Percentiles rank a stretch among this genome's conserved stretches.
These are phyloP conservation scores for Drosophila ironensis DNA, from an alignment of 1,140 invertebrate genomes.

Conservation along the genomic window DNA sequence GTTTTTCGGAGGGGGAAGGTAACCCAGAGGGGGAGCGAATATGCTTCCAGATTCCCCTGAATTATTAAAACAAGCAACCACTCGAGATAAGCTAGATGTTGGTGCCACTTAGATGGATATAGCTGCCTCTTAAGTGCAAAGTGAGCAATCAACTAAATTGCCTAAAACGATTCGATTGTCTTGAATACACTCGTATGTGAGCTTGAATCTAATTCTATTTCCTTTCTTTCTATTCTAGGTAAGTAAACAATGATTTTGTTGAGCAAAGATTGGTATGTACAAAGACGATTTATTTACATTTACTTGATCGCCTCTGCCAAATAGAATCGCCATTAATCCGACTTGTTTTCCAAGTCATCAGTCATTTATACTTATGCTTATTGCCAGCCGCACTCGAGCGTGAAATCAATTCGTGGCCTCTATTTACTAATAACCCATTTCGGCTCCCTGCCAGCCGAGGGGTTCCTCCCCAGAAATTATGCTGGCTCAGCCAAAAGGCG, in stretches of 20 bases:
- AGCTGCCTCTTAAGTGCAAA: conserved; percentile 34
- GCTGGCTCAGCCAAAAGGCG: conserved; percentile 36
- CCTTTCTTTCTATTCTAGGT: conserved; percentile 47
- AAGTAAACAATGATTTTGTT: conserved; percentile 43
- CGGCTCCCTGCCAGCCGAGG: conserved; percentile 26
- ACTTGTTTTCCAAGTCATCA: background rate
- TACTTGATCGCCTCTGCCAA: background rate
- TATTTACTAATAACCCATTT: conserved; percentile 60
- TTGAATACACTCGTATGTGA: background rate
- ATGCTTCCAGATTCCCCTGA: background rate
- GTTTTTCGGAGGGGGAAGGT: background rate
- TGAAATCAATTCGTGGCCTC: conserved; percentile 55
- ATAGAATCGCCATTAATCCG: background rate
- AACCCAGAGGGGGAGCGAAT: background rate
- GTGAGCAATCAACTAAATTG: conserved; percentile 27
- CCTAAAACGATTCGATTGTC: conserved; percentile 30
- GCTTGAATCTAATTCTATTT: background rate
- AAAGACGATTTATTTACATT: background rate
- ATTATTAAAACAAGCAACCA: background rate
- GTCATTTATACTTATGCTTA: conserved; percentile 8
- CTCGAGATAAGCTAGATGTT: background rate
- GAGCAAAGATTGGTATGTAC: conserved; percentile 52
- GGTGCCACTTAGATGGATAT: conserved; percentile 5
- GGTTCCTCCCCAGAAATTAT: background rate
- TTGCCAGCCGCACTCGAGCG: background rate